Evolutionary conservation across 2,888 invertebrate genomes (phyloP), one percentile per base, ranked within the genome.

Genomic region (Andrena hattorfiana): DNA sequence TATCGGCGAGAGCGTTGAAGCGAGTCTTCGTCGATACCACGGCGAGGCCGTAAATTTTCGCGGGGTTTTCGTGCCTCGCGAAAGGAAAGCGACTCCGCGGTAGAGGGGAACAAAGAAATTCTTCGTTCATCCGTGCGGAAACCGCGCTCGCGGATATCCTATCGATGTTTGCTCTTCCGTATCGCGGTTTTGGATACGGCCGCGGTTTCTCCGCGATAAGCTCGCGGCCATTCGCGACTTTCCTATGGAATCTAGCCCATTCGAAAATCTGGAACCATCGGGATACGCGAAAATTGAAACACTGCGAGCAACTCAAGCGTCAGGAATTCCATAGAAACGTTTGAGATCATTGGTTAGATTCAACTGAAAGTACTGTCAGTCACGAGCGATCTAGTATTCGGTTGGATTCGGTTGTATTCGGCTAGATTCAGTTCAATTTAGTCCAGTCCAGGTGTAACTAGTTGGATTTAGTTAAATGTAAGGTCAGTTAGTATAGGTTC

Each of bases 101-200:
- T 66, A 8, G 20, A 0, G 26, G 1, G 23, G 54, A 68, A 72
- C 74, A 84, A 81, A 86, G 85, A 86, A 86, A 86, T 76, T 84
- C 84, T 81, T 78, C 81, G 81, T 72, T 78, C 84, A 76, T 84
- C 81, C 85, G 81, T 85, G 81, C 77, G 83, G 75, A 81, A 83
- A 49, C 70, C 67, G 54, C 63, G 77, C 73, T 86, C 64, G 64
- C 74, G 86, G 86, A 86, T 86, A 84, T 86, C 77, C 84, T 81
- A 86, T 85, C 73, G 63, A 56, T 70, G 75, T 86, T 64, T 85
- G 56, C 81, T 78, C 69, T 86, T 77, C 74, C 85, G 73, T 84
- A 74, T 84, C 86, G 83, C 63, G 71, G 74, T 81, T 79, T 81
- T 68, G 59, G 81, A 73, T 81, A 81, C 59, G 49, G 30, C 8